A percentile compares a stretch with the other conserved stretches of the same genome.
These are phyloP conservation scores for Tetragnatha montana DNA, from an alignment of 2,888 invertebrate species.

Conservation along the genomic window DNA sequence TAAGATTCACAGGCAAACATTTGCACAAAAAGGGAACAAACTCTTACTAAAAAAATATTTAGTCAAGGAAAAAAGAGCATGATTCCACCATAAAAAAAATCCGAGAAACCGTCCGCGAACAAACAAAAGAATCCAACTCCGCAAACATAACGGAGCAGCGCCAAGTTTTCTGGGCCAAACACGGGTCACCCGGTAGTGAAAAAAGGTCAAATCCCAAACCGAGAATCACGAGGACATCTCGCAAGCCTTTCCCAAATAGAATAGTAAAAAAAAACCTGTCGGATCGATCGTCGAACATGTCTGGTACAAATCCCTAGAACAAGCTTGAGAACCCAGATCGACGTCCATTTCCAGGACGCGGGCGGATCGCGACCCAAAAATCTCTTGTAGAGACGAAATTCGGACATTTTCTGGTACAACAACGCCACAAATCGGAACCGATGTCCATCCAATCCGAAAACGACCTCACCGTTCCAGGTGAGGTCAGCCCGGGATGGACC, in stretches of 20 bases:
- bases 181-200: no score
- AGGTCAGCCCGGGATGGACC: constrained; percentile 59
- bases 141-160: no score
- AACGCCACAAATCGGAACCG: constrained; percentile 6
- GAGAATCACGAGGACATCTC: no score
- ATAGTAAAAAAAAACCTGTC: no score
- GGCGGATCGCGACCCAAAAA: background rate
- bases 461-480: constrained; percentile 59
- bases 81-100: background rate
- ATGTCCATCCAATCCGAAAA: constrained; percentile 8
- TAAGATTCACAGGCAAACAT: background rate
- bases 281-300: background rate
- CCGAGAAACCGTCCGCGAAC: background rate
- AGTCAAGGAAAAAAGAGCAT: background rate
- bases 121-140: no score
- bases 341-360: background rate
- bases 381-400: background rate
- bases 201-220: no score
- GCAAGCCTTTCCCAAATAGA: no score
- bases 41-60: background rate
- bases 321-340: background rate
- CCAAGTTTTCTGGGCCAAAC: no score
- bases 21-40: background rate
- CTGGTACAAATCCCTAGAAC: background rate
- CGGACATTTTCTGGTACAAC: background rate